Evolutionary conservation across 1,140 invertebrate species (phyloP).

Genomic region (Sitophilus oryzae): DNA sequence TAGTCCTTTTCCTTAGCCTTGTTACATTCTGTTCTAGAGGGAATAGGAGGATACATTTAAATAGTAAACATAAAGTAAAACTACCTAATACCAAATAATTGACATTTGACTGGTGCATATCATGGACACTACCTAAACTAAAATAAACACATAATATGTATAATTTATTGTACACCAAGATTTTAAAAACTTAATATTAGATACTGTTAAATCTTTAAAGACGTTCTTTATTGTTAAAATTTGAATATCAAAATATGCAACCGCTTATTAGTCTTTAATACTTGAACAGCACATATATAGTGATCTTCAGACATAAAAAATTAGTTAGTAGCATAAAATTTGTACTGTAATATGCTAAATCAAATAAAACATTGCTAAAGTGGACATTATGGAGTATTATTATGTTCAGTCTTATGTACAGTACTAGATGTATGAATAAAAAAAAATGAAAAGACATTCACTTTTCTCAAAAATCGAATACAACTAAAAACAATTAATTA

Average conservation of each 20-base stretch:
- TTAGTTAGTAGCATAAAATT: conserved; percentile 23
- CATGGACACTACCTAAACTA: conserved; percentile 14
- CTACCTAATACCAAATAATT: conserved; percentile 35
- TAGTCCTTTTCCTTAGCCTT: no score
- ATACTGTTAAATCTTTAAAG: no score
- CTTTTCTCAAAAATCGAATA: background rate
- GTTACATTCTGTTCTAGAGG: no score
- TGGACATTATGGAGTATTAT: conserved; percentile 38
- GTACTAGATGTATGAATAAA: conserved; percentile 30
- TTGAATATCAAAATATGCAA: no score
- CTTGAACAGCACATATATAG: no score
- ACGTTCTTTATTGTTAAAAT: no score
- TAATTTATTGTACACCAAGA: no score
- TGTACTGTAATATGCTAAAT: conserved; percentile 31
- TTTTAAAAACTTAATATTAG: no score
- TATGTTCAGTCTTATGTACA: conserved; percentile 40
- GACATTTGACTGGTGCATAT: conserved; percentile 34
- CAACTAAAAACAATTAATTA: background rate
- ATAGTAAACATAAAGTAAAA: no score
- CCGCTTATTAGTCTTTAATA: no score
- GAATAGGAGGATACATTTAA: no score
- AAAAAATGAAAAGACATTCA: background rate
- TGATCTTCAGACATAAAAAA: no score
- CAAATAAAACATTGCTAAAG: conserved; percentile 24
- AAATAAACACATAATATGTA: conserved; percentile 4